phyloP scores from a whole-genome alignment of 2,888 invertebrate genomes.

The Blastobasis adustella region DNA sequence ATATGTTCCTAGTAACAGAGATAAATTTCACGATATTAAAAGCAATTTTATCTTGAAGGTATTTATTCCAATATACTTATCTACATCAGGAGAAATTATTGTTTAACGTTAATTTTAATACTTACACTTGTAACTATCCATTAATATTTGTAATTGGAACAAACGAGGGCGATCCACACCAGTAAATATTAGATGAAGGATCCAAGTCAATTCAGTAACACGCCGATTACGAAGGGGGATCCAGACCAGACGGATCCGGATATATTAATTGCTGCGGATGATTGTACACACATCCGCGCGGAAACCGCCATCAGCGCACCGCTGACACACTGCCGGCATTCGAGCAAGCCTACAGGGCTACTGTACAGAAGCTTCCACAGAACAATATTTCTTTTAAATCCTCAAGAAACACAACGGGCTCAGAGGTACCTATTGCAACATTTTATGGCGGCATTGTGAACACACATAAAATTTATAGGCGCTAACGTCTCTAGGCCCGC shows the following conservation, averaged over 20 bases:
- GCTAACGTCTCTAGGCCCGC: conserved; percentile 58
- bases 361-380: not conserved
- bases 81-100: too few species aligned
- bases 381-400: conserved; percentile 41
- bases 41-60: too few species aligned
- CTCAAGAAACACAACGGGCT: conserved; percentile 51
- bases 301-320: conserved; percentile 46
- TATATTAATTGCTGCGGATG: conserved; percentile 44
- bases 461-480: conserved; percentile 65
- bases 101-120: too few species aligned
- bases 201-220: not conserved
- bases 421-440: conserved; percentile 54
- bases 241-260: conserved; percentile 31
- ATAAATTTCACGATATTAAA: too few species aligned
- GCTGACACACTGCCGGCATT: not conserved
- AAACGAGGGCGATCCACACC: too few species aligned
- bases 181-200: too few species aligned
- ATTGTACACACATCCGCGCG: conserved; percentile 46
- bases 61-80: too few species aligned
- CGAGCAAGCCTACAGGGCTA: not conserved
- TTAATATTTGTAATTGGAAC: too few species aligned
- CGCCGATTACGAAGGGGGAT: not conserved
- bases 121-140: too few species aligned
- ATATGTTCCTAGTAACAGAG: too few species aligned
- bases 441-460: conserved; percentile 61